Conservation (phyloP, 1,140 invertebrate genomes). For the Hylaeus anthracinus region DNA sequence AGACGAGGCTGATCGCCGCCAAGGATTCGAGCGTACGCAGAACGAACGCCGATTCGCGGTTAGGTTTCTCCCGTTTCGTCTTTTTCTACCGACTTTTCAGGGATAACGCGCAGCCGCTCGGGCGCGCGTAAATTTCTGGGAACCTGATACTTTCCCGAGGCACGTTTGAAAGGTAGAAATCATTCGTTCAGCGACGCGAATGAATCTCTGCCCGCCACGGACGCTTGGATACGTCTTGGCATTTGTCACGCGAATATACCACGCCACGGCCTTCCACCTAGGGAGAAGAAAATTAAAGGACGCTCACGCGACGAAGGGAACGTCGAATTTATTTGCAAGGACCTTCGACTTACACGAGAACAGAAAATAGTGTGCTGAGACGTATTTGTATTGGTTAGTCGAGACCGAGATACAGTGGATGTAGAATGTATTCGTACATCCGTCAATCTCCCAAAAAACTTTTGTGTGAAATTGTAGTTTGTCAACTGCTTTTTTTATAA, state of each 20-base stretch:
- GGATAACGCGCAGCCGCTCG: background rate
- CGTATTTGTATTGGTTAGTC: no score
- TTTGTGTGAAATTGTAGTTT: no score
- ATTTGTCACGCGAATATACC: background rate
- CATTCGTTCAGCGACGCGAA: background rate
- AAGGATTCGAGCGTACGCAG: conserved; percentile 41
- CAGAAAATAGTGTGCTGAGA: no score
- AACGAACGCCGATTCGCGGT: background rate
- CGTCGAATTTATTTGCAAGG: no score
- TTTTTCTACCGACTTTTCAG: conserved; percentile 7
- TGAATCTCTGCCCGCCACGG: conserved; percentile 23
- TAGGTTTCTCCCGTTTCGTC: conserved; percentile 8
- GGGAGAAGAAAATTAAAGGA: background rate
- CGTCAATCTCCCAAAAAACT: no score
- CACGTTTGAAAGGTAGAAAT: conserved; percentile 27
- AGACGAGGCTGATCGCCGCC: conserved; percentile 1
- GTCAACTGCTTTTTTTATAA: no score
- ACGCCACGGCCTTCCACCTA: background rate
- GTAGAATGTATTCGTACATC: no score
- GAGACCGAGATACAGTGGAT: no score
- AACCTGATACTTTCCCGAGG: conserved; percentile 32
- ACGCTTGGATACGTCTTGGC: background rate
- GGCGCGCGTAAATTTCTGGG: conserved; percentile 26
- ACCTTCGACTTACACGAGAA: no score
- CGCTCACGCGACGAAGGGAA: no score